Evolutionary conservation across 2,888 invertebrate species (phyloP), one percentile per base, ranked within the genome.

Genomic region (Acanthococcus lagerstroemiae): DNA sequence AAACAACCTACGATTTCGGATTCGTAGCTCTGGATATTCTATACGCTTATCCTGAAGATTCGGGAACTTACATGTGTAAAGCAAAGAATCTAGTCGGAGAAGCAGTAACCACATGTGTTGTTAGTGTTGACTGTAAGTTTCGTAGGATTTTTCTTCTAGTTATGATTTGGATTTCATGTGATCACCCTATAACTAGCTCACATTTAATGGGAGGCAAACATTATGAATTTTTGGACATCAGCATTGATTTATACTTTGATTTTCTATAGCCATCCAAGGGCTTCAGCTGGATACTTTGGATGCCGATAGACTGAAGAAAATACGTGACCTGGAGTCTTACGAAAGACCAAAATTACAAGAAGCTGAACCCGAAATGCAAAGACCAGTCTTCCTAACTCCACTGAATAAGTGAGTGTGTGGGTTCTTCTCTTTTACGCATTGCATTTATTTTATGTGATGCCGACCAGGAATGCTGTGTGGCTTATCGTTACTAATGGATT

Each of bases 1-100:
- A 93, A 77, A 93, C 95, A 3, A 91, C 90, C 2, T 91, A 95
- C 74, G 97, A 99, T 76, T 97, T 99, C 77, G 97, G 97, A 69
- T 96, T 90, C 76, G 96, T 96, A 25, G 93, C 95, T 30, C 80
- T 99, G 72, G 97, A 99, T 75, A 91, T 99, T 72, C 80, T 95
- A 63, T 96, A 96, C 76, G 94, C 95, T 52, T 95, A 95, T 76
- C 88, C 95, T 45, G 96, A 97, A 80, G 97, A 99, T 76, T 88
- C 90, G 65, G 97, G 97, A 68, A 90, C 92, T 57, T 97, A 96
- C 77, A 93, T 93, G 86, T 95, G 95, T 80, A 88, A 88, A 77
- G 96, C 95, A 55, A 87, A 87, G 72, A 97, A 97, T 77, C 88
- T 90, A 65, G 92, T 89, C 68, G 97, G 97, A 70, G 93, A 95